A percentile compares a stretch with the other conserved stretches of the same genome.
Conservation (phyloP, 2,113 vertebrate species). For the Macquaria australasica region DNA sequence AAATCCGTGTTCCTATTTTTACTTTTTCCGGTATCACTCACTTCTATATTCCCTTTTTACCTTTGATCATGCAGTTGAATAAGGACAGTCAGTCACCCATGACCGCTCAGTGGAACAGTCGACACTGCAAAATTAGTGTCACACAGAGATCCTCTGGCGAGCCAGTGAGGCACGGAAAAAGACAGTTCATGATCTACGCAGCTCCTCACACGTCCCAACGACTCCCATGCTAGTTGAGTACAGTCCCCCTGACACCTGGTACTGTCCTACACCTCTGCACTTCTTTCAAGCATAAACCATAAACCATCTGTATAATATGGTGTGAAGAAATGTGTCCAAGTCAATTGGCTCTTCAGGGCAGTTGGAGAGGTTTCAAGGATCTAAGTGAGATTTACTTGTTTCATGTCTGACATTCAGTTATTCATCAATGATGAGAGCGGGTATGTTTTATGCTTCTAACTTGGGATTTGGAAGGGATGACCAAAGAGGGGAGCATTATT, state of each 20-base stretch:
- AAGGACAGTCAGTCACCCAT: slow-evolving; percentile 72
- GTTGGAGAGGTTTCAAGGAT: slow-evolving; percentile 68
- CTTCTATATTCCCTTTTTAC: slow-evolving; percentile 39
- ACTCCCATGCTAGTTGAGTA: slow-evolving; percentile 62
- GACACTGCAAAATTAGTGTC: slow-evolving; percentile 77
- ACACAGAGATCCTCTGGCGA: slow-evolving; percentile 67
- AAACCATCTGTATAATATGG: slow-evolving; percentile 76
- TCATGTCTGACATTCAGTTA: slow-evolving; percentile 51
- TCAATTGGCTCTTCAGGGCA: slow-evolving; percentile 69
- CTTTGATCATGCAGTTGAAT: slow-evolving; percentile 71
- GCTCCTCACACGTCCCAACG: slow-evolving; percentile 57
- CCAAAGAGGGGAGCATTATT: slow-evolving; percentile 36
- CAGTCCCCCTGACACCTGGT: slow-evolving; percentile 53
- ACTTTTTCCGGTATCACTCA: slow-evolving; percentile 24
- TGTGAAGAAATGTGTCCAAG: slow-evolving; percentile 63
- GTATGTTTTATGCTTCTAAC: slow-evolving; percentile 20
- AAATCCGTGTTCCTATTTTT: neutral
- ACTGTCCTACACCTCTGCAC: slow-evolving; percentile 70
- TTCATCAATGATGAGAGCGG: slow-evolving; percentile 43
- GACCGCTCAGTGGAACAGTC: slow-evolving; percentile 68
- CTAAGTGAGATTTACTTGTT: slow-evolving; percentile 68
- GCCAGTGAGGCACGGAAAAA: slow-evolving; percentile 64
- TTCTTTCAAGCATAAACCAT: slow-evolving; percentile 71
- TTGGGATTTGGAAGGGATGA: slow-evolving; percentile 39
- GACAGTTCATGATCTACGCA: slow-evolving; percentile 72